Percentiles rank a stretch among this genome's conserved stretches.
Conservation (phyloP, 2,113 vertebrate species). For the Amblyornis subalaris region DNA sequence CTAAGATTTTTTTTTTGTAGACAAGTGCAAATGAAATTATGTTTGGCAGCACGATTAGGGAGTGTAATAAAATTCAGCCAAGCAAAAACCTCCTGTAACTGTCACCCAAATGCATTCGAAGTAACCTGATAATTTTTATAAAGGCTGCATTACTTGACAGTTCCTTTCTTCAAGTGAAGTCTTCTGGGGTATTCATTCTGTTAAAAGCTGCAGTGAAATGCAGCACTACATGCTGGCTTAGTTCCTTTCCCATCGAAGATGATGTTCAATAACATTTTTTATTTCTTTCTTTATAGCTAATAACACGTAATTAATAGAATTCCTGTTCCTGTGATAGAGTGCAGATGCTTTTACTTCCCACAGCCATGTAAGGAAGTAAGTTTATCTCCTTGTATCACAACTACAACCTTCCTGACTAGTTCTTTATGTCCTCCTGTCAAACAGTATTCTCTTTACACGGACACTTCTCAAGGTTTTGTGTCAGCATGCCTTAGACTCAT, state of each 20-base stretch:
- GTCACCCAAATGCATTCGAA: not conserved
- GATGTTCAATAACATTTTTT: not conserved
- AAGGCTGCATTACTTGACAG: not conserved
- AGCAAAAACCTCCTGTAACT: not conserved
- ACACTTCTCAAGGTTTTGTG: not conserved
- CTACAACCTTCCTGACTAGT: not conserved
- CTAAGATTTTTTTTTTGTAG: not conserved
- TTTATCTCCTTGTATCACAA: not conserved
- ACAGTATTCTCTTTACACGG: not conserved
- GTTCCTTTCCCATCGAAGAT: not conserved
- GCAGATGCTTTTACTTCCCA: not conserved
- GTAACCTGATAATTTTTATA: not conserved
- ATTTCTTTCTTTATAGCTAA: not conserved
- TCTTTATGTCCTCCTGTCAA: not conserved
- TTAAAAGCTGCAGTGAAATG: not conserved
- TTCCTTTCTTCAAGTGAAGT: not conserved
- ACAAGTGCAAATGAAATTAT: not conserved
- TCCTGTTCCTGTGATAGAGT: not conserved
- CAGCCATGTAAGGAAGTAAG: not conserved
- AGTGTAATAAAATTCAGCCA: not conserved
- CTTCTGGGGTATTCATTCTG: not conserved
- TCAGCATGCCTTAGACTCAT: not conserved
- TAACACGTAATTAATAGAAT: not conserved
- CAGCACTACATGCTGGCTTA: not conserved
- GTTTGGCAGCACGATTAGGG: not conserved